phyloP scores from a whole-genome alignment of 1,140 invertebrate species.

The Wiebesia pumilae region DNA sequence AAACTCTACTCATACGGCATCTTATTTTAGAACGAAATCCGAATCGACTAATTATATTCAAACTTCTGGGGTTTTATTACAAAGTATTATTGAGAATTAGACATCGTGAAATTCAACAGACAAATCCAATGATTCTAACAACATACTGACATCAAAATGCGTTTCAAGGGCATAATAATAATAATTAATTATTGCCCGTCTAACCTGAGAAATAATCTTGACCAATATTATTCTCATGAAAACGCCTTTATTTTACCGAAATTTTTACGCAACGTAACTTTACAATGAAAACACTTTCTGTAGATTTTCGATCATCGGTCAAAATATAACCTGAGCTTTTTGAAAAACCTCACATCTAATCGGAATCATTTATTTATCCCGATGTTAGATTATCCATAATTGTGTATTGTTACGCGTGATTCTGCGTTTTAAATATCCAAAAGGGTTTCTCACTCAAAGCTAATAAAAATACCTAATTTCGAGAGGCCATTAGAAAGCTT shows the following conservation, averaged over 20 bases:
- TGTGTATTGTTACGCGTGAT: too few relatives aligned
- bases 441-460: not conserved
- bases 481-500: not conserved
- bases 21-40: not conserved
- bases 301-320: not conserved
- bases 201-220: not conserved
- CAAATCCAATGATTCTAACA: not conserved
- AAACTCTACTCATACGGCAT: not conserved
- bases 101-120: not conserved
- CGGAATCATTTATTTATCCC: conserved; percentile 5
- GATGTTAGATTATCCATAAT: not conserved
- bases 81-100: not conserved
- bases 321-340: not conserved
- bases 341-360: not conserved
- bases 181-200: not conserved
- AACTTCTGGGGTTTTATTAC: not conserved
- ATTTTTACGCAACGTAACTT: too few relatives aligned
- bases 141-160: not conserved
- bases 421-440: not conserved
- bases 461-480: not conserved
- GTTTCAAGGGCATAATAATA: not conserved
- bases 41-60: not conserved
- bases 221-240: too few relatives aligned
- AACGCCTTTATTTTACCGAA: not conserved
- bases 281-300: not conserved